Evolutionary conservation across 2,797 vertebrate species (phyloP), one percentile per base, ranked within the genome.

Genomic region (Sebastes wilsoni): DNA sequence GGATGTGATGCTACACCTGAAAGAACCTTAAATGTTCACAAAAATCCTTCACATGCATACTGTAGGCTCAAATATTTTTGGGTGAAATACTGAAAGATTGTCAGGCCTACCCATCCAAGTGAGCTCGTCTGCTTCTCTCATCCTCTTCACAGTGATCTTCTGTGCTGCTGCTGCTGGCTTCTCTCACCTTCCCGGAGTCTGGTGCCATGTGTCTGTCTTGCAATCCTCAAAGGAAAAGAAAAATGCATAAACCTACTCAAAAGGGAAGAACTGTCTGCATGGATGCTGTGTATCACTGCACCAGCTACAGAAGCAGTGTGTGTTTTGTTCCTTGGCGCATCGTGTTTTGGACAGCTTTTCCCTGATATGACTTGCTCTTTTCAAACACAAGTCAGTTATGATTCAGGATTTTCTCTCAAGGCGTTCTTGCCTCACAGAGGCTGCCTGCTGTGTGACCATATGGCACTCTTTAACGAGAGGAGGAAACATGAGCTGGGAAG

Each of bases 401-500:
- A 86, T 90, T 86, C 91, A 81, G 68, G 79, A 34, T 81, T 79
- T 77, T 81, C 67, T 88, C 79, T 87, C 84, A 56, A 72, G 18
- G 80, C 16, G 74, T 86, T 86, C 67, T 81, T 83, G 84, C 81
- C 80, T 64, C 82, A 67, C 84, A 36, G 25, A 16, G 68, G 76
- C 72, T 74, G 79, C 95, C 91, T 81, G 92, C 94, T 93, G 94
- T 72, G 92, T 60, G 79, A 4, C 94, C 95, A 95, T 95, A 95
- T 96, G 94, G 89, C 82, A 46, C 71, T 58, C 55, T 86, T 49
- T 85, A 75, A 83, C 59, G 56, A 78, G 77, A 87, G 65, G 42
- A 82, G 6, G 49, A 56, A 77, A 74, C 55, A 75, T 49, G 75
- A 79, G 80, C 66, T 79, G 30, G 74, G 38, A 42, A 79, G 75